phyloP scores from a whole-genome alignment of 2,888 invertebrate species.

The Drosophila lacicola region DNA sequence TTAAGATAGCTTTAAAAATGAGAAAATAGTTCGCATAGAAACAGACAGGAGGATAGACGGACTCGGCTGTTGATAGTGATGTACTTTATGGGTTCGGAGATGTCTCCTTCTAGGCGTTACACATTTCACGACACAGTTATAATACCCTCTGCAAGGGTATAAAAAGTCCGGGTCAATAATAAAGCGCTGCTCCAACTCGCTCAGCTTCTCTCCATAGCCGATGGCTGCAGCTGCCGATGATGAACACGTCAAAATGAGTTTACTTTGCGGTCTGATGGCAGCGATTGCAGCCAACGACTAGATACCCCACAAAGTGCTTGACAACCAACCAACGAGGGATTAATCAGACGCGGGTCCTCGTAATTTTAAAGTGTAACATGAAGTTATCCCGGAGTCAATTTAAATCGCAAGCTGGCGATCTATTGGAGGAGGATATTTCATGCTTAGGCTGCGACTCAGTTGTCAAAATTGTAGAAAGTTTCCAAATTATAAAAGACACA shows the following conservation, averaged over 20 bases:
- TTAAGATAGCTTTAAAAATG: too few relatives aligned
- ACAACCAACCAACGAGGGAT: conserved; percentile 44
- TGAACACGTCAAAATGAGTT: conserved; percentile 71
- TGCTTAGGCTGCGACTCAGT: neutral
- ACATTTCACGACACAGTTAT: too few relatives aligned
- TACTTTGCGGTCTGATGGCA: conserved; percentile 64
- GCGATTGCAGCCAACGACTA: conserved; percentile 45
- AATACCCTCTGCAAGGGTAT: too few relatives aligned
- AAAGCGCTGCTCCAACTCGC: conserved; percentile 39
- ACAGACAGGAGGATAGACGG: too few relatives aligned
- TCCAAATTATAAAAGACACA: conserved; percentile 3
- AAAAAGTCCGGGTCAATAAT: conserved; percentile 62
- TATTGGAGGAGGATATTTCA: neutral
- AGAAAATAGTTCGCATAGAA: too few relatives aligned
- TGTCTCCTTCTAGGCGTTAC: too few relatives aligned
- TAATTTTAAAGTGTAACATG: neutral
- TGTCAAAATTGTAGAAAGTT: conserved; percentile 1
- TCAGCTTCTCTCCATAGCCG: neutral
- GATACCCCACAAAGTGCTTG: conserved; percentile 31
- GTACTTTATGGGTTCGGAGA: too few relatives aligned
- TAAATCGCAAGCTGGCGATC: too few relatives aligned
- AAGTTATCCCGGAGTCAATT: too few relatives aligned
- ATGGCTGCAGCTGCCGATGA: conserved; percentile 31
- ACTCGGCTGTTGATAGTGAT: too few relatives aligned
- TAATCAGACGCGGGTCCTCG: conserved; percentile 14